Percentiles rank a stretch among this genome's conserved stretches.
These are phyloP conservation scores for Struthio camelus DNA, from an alignment of 2,113 vertebrate species.

Conservation along the genomic window DNA sequence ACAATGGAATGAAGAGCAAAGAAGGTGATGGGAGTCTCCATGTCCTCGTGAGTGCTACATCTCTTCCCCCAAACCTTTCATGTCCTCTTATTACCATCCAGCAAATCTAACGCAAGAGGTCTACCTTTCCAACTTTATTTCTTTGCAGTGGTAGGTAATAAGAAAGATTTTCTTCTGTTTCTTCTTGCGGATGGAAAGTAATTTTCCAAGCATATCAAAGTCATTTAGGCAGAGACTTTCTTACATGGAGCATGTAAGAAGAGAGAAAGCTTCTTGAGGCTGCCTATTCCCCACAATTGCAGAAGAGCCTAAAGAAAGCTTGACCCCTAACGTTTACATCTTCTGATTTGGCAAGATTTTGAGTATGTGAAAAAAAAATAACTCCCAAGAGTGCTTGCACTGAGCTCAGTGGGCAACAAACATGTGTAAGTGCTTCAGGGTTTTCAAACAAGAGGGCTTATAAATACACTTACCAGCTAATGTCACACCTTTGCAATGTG, in stretches of 20 bases:
- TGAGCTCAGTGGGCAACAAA: neutral
- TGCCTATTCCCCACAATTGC: neutral
- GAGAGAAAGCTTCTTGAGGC: neutral
- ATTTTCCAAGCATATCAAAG: neutral
- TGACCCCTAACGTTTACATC: neutral
- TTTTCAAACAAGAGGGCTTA: neutral
- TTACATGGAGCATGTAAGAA: neutral
- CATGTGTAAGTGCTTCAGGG: neutral
- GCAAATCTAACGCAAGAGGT: neutral
- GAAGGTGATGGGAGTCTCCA: neutral
- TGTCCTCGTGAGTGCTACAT: neutral
- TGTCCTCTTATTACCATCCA: neutral
- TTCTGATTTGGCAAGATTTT: neutral
- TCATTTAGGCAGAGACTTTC: neutral
- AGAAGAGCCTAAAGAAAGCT: neutral
- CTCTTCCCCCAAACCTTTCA: neutral
- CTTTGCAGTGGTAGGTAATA: neutral
- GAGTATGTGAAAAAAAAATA: neutral
- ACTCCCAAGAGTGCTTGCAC: neutral
- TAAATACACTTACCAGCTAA: neutral
- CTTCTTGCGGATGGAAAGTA: neutral
- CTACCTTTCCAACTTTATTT: neutral
- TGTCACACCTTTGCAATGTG: conserved; percentile 33
- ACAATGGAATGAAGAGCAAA: neutral
- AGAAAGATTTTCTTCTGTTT: neutral